Evolutionary conservation across 2,888 invertebrate genomes (phyloP).

Genomic region (Peribatodes rhomboidaria): DNA sequence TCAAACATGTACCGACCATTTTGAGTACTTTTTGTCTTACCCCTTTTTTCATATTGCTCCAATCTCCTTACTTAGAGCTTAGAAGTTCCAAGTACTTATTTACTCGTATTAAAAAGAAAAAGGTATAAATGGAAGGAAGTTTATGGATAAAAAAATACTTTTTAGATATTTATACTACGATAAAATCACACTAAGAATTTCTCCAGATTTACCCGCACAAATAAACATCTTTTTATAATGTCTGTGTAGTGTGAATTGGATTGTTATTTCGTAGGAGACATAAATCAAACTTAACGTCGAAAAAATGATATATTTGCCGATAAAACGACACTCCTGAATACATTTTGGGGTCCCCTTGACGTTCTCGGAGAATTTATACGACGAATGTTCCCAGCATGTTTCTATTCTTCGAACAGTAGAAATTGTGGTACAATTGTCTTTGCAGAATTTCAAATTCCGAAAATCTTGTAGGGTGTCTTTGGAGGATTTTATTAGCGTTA

Average conservation of each 20-base stretch:
- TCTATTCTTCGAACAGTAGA: slow-evolving; percentile 23
- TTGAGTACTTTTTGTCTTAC: no score
- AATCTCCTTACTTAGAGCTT: no score
- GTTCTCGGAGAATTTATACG: slow-evolving; percentile 49
- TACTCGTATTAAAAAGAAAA: no score
- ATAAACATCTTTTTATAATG: slow-evolving; percentile 46
- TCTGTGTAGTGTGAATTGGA: slow-evolving; percentile 61
- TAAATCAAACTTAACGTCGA: slow-evolving; percentile 74
- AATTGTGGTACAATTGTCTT: slow-evolving; percentile 4
- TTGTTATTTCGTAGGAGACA: slow-evolving; percentile 66
- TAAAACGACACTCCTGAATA: slow-evolving; percentile 75
- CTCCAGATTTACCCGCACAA: slow-evolving; percentile 34
- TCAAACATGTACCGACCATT: no score
- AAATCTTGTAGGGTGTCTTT: background rate
- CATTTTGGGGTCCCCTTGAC: slow-evolving; percentile 67
- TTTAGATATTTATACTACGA: no score
- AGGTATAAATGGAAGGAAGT: no score
- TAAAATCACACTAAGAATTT: slow-evolving; percentile 21
- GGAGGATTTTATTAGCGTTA: no score
- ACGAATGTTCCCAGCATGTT: slow-evolving; percentile 42
- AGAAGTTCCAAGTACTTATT: no score
- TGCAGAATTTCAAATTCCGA: background rate
- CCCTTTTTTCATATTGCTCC: no score
- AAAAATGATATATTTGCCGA: slow-evolving; percentile 74
- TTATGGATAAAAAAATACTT: no score